phyloP scores from a whole-genome alignment of 2,888 invertebrate genomes.

The Oasisia sp. region DNA sequence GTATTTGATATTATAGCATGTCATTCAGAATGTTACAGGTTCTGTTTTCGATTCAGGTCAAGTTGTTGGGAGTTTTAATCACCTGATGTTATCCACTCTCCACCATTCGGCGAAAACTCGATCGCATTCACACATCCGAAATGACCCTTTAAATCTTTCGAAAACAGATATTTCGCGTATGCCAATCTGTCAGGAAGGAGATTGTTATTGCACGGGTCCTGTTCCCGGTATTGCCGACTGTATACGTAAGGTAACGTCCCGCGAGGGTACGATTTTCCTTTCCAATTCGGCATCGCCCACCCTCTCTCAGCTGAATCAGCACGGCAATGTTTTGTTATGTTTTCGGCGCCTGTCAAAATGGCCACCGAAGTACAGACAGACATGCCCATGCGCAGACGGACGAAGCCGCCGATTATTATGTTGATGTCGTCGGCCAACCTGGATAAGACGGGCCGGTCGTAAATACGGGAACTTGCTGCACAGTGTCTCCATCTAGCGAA shows the following conservation, averaged over 20 bases:
- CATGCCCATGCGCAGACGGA: neutral
- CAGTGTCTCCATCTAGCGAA: neutral
- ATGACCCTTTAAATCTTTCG: conserved; percentile 86
- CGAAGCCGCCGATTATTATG: neutral
- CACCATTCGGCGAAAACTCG: conserved; percentile 89
- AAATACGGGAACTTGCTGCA: neutral
- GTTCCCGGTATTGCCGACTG: neutral
- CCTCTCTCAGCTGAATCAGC: neutral
- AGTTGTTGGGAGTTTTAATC: conserved; percentile 51
- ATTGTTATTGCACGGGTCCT: neutral
- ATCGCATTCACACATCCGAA: conserved; percentile 97
- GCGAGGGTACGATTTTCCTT: neutral
- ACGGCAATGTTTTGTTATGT: conserved; percentile 12
- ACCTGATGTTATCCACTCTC: conserved; percentile 87
- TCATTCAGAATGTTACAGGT: neutral
- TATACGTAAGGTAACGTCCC: conserved; percentile 14
- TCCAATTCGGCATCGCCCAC: neutral
- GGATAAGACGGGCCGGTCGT: neutral
- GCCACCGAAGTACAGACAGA: conserved; percentile 17
- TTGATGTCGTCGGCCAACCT: neutral
- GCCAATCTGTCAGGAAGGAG: conserved; percentile 7
- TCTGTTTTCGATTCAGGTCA: neutral
- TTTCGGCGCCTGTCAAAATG: conserved; percentile 24
- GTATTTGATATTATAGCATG: neutral
- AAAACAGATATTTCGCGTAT: conserved; percentile 69